A percentile compares a stretch with the other conserved stretches of the same genome.
Evolutionary conservation across 2,888 invertebrate genomes (phyloP).

Genomic region (Leptinotarsa juncta): DNA sequence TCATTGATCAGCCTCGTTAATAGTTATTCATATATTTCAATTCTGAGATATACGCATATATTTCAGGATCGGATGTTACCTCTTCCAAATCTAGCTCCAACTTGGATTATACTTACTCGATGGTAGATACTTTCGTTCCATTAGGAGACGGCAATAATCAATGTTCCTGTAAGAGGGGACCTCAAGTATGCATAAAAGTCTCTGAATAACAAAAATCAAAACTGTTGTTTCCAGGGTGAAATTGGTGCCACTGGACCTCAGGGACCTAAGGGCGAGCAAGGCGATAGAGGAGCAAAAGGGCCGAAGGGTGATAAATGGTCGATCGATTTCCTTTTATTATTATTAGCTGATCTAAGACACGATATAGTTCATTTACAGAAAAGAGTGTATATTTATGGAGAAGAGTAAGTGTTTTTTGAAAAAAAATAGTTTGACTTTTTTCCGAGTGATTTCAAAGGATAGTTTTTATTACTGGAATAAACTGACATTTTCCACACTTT

Average conservation of each 20-base stretch:
- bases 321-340: conserved; percentile 73
- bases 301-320: conserved; percentile 73
- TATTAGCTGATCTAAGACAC: conserved; percentile 74
- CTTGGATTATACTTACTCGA: conserved; percentile 69
- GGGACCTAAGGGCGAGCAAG: conserved; percentile 73
- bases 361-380: conserved; percentile 74
- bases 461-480: too few relatives aligned
- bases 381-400: conserved; percentile 70
- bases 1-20: too few relatives aligned
- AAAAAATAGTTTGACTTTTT: not conserved
- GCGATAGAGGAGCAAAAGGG: conserved; percentile 71
- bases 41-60: too few relatives aligned
- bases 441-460: too few relatives aligned
- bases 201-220: not conserved
- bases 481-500: too few relatives aligned
- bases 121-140: conserved; percentile 73
- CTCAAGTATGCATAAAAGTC: conserved; percentile 67
- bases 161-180: conserved; percentile 75
- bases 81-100: conserved; percentile 48
- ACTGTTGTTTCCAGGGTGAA: conserved; percentile 68
- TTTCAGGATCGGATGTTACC: conserved; percentile 44
- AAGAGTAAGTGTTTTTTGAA: conserved; percentile 64
- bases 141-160: conserved; percentile 66
- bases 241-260: conserved; percentile 72
- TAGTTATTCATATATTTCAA: too few relatives aligned